phyloP scores from a whole-genome alignment of 1,140 invertebrate genomes.

The Solen grandis region DNA sequence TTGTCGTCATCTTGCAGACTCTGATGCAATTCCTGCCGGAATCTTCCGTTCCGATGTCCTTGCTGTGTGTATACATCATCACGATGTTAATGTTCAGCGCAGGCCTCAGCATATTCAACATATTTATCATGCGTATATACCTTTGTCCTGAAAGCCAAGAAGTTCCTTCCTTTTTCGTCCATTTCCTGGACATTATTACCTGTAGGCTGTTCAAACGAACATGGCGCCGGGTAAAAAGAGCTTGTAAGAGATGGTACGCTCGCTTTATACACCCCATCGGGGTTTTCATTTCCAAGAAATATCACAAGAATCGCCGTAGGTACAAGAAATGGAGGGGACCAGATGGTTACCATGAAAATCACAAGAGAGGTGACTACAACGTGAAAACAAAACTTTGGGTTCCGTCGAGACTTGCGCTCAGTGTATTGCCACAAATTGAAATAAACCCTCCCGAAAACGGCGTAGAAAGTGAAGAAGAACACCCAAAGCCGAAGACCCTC shows the following conservation, averaged over 20 bases:
- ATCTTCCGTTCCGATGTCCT: background rate
- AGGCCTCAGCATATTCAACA: background rate
- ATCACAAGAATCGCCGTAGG: background rate
- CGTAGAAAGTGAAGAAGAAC: background rate
- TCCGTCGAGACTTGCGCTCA: background rate
- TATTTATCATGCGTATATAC: background rate
- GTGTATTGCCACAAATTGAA: background rate
- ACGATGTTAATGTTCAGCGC: background rate
- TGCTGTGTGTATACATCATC: background rate
- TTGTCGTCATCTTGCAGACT: slow-evolving; percentile 9
- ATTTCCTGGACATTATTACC: slow-evolving; percentile 34
- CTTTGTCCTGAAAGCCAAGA: background rate
- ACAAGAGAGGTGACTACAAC: background rate
- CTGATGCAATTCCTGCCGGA: background rate
- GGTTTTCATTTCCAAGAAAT: background rate
- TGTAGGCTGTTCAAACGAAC: background rate
- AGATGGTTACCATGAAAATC: background rate
- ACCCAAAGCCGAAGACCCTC: background rate
- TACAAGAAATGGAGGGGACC: background rate
- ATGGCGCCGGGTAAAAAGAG: background rate
- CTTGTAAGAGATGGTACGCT: too few relatives aligned
- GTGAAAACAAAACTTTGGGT: background rate
- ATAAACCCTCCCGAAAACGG: background rate
- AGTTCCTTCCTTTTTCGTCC: slow-evolving; percentile 26
- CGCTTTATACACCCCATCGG: background rate